Conservation (phyloP, 2,797 vertebrate species). For the Notolepis coatsorum region DNA sequence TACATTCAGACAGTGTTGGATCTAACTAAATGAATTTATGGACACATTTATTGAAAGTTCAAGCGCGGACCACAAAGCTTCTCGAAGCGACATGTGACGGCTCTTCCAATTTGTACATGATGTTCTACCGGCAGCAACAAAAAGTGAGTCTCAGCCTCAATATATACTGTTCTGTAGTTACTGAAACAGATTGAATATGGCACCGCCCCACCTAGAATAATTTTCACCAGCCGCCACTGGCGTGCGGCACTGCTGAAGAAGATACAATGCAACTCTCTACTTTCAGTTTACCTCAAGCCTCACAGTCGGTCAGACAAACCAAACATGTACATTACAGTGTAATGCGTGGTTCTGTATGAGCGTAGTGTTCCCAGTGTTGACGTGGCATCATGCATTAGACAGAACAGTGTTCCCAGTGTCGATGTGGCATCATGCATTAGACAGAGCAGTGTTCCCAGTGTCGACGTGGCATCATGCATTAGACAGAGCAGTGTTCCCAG, state of each 20-base stretch:
- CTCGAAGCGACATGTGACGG: no score
- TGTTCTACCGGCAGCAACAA: background rate
- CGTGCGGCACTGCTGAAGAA: background rate
- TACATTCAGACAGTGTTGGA: no score
- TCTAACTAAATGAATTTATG: no score
- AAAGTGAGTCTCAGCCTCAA: no score
- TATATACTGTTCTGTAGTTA: no score
- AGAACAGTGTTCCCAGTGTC: background rate
- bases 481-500: background rate
- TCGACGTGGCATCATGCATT: constrained; percentile 4
- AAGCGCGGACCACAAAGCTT: no score
- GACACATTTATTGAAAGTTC: no score
- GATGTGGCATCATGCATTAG: constrained; percentile 2
- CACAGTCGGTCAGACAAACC: background rate
- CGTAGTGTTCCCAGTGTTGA: background rate
- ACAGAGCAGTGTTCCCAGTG: background rate
- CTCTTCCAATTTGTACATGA: background rate
- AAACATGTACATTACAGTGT: background rate
- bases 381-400: background rate
- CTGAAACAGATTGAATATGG: no score
- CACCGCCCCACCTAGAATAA: no score
- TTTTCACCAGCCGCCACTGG: background rate
- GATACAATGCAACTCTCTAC: background rate
- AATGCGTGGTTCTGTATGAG: background rate
- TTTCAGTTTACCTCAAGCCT: background rate